Percentiles rank a stretch among this genome's conserved stretches.
Evolutionary conservation across 1,140 invertebrate species (phyloP).

Genomic region (Achatina immaculata): DNA sequence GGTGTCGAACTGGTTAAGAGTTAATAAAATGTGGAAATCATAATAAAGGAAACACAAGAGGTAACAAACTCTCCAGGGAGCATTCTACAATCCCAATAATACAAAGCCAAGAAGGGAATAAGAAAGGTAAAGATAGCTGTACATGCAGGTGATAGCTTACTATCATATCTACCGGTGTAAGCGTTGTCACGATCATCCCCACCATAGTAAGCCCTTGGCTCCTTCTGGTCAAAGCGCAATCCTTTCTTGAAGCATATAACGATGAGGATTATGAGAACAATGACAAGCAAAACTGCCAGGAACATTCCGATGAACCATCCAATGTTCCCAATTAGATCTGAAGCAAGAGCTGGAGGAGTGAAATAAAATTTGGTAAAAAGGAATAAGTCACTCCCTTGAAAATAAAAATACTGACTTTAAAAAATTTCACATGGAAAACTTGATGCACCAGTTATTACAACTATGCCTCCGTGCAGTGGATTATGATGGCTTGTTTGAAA

Average conservation of each 20-base stretch:
- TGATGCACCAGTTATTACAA: no score
- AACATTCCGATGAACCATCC: constrained; percentile 98
- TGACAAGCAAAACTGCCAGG: constrained; percentile 90
- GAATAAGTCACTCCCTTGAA: constrained; percentile 16
- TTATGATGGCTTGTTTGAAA: no score
- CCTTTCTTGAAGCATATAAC: constrained; percentile 71
- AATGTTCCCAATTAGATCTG: constrained; percentile 81
- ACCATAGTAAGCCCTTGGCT: background rate
- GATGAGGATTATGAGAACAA: constrained; percentile 92
- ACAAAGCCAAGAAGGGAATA: constrained; percentile 14
- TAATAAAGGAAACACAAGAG: no score
- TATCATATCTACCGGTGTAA: constrained; percentile 50
- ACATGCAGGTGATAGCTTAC: constrained; percentile 41
- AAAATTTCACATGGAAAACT: no score
- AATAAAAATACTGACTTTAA: background rate
- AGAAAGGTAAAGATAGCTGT: background rate
- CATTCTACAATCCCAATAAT: background rate
- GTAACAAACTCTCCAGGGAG: background rate
- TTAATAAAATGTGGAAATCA: no score
- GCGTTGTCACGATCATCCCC: constrained; percentile 8
- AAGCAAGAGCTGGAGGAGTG: constrained; percentile 53
- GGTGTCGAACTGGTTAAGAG: no score
- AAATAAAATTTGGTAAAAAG: no score
- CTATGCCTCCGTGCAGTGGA: no score
- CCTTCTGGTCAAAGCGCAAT: constrained; percentile 33